Evolutionary conservation across 1,140 invertebrate species (phyloP), one percentile per base, ranked within the genome.

Genomic region (Hestina assimilis): DNA sequence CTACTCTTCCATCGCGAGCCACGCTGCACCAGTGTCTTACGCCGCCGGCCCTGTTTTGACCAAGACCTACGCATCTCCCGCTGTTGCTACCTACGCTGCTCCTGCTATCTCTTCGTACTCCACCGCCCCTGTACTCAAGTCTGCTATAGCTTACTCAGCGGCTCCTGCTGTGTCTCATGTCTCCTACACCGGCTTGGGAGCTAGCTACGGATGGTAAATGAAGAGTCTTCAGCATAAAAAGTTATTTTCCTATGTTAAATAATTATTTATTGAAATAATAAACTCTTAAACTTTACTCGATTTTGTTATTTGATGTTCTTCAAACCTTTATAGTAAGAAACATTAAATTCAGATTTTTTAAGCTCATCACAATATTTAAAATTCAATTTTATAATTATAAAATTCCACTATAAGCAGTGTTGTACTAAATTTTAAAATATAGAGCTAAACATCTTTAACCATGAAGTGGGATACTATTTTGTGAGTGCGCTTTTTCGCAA

Each of bases 161-260:
- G 65, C 65, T 6, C 65, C 65, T 5, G 65, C 57, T 0, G 48
- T 67, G 15, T 59, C 61, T 38, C 60, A 67, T 21, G 56, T 63
- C 5, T 40, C 72, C 8, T 66, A 71, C 60, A 52, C 63, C 12
- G 61, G 72, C 7, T 59, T 66, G 11, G 65, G 66, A 6, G 38
- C 52, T 5, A 46, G 50, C 59, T 58, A 60, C 57, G 65, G 57
- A 15, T 67, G 65, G 65, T 67, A 52, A 52, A 48, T 14, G 28
- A 31, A 1, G 2, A 48, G 23, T 38, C 9, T 9, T 38, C 3
- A 12, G 28, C 12, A 3, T 31, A 31, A 31, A 6, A 11, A 6
- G 28, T 3, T 7, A 9, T 11, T 6, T 11, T 11, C 11, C 12
- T 31, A 7, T 31, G 1, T 38, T 9, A 38, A 19, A 1, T 38